Conservation (phyloP, 2,113 vertebrate genomes). For the Eurystomus gularis region DNA sequence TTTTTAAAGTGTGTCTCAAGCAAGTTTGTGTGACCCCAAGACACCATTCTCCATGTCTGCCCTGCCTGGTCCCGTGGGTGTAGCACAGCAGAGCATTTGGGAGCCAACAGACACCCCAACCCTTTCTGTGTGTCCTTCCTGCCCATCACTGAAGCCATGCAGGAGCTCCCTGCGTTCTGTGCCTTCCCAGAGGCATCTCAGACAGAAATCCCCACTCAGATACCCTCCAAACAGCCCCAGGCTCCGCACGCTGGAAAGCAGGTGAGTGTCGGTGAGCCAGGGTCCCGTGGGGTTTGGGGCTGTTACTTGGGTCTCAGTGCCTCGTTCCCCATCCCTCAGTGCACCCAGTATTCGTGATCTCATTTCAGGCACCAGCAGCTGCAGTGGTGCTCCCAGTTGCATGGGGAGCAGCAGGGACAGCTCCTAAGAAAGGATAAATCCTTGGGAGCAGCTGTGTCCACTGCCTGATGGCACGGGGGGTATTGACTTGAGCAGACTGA, state of each 20-base stretch:
- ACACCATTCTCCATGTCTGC: not conserved
- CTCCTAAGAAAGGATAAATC: not conserved
- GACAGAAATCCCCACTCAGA: not conserved
- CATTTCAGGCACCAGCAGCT: not conserved
- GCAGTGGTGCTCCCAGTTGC: not conserved
- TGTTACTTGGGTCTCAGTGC: not conserved
- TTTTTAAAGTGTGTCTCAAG: not conserved
- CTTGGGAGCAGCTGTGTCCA: not conserved
- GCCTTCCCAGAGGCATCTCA: not conserved
- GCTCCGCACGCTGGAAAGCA: not conserved
- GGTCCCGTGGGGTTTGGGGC: not conserved
- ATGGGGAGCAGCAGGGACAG: not conserved
- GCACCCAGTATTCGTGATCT: accelerated
- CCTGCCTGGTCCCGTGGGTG: not conserved
- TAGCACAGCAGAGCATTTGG: accelerated
- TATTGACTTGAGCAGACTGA: too few relatives aligned
- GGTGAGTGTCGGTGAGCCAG: not conserved
- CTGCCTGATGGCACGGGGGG: accelerated
- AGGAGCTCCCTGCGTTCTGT: not conserved
- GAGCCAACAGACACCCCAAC: not conserved
- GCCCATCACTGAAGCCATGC: not conserved
- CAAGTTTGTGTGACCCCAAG: not conserved
- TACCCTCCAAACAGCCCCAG: not conserved
- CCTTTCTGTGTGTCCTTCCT: not conserved
- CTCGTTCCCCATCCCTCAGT: not conserved